These are phyloP conservation scores for Grallaria varia DNA, from an alignment of 2,113 vertebrate genomes.

Conservation along the genomic window DNA sequence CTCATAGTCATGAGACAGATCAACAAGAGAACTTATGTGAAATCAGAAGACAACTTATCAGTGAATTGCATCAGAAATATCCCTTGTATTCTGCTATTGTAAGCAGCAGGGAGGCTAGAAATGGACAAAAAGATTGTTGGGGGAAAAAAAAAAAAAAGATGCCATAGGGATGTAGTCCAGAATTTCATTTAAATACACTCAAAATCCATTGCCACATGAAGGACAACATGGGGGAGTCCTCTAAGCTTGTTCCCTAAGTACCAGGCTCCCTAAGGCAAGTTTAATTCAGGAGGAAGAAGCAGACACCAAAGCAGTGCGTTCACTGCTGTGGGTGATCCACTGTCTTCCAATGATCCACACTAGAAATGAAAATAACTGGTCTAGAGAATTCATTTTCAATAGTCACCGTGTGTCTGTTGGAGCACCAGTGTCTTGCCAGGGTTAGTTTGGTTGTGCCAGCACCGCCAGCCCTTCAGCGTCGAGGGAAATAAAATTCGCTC, in stretches of 20 bases:
- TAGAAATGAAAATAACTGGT: neutral
- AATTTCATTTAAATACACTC: neutral
- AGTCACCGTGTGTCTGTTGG: neutral
- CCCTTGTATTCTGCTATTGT: neutral
- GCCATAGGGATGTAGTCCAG: neutral
- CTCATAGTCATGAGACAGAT: neutral
- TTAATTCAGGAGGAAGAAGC: neutral
- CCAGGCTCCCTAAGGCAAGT: neutral
- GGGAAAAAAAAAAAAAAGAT: neutral
- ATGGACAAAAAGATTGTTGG: neutral
- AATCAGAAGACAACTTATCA: neutral
- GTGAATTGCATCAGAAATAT: conserved; percentile 12
- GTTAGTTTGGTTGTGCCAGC: neutral
- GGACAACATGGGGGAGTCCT: neutral
- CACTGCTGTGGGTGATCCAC: neutral
- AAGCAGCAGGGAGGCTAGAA: neutral
- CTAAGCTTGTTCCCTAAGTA: neutral
- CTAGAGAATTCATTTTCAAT: neutral
- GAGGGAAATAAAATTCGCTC: neutral
- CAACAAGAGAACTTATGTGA: neutral
- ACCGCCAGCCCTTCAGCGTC: neutral
- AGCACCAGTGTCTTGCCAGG: neutral
- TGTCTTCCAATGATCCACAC: neutral
- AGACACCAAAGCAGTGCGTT: neutral
- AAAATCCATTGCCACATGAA: neutral